Base-by-base conservation (phyloP, 2,888 invertebrate species). In the Erannis defoliaria region DNA sequence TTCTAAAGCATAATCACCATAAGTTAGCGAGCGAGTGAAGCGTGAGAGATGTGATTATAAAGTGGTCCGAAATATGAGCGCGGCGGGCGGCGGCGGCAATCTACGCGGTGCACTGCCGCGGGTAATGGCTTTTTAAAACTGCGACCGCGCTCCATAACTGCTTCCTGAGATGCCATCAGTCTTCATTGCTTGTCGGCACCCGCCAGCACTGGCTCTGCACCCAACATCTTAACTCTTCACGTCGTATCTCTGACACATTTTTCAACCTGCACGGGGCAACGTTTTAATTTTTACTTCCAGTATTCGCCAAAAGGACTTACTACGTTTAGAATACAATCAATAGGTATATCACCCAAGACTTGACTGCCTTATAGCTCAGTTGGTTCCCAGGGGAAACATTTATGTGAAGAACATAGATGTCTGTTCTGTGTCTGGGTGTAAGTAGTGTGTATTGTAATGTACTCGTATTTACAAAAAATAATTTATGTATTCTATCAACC, bases 171-270 rank as follows among this genome's bases (percentile, higher is more conserved):
- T 88, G 90, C 89, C 90, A 91, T 93, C 91, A 91, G 88, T 92
- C 92, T 91, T 90, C 93, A 93, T 93, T 94, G 93, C 90, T 90
- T 93, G 93, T 93, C 93, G 90, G 84, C 93, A 85, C 89, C 85
- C 84, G 84, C 84, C 81, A 80, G 72, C 85, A 85, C 85, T 81
- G 73, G 73, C 68, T 64, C 76, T 75, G 71, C 74, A 70, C 62
- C 73, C 75, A 76, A 85, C 85, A 88, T 88, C 90, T 88, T 89
- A 89, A 89, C 89, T 89, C 85, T 83, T 86, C 85, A 83, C 85
- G 82, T 82, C 81, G 71, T 84, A 86, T 85, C 84, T 82, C 67
- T 68, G 72, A 76, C 75, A 82, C 81, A 86, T 84, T 85, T 86
- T 82, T 86, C 85, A 84, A 78, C 77, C 69, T 29, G 46, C 50